Percentiles rank a stretch among this genome's conserved stretches.
Evolutionary conservation across 2,888 invertebrate species (phyloP).

Genomic region (Pammene fasciana): DNA sequence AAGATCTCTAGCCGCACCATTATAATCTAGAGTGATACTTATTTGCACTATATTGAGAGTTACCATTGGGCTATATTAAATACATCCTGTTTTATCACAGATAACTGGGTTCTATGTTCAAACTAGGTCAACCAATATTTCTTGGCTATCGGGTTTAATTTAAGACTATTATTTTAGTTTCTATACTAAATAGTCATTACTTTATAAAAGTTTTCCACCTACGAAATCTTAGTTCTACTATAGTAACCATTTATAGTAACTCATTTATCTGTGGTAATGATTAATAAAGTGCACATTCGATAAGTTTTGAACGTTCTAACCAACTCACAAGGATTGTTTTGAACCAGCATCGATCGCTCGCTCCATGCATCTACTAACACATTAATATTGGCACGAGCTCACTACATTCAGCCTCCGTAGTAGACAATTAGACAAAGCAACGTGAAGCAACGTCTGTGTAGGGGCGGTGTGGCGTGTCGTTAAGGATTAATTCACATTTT

Average conservation of each 20-base stretch:
- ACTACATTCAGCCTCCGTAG: neutral
- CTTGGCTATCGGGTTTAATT: neutral
- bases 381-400: slow-evolving; percentile 25
- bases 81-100: neutral
- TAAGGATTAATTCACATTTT: neutral
- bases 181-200: too few relatives aligned
- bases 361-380: slow-evolving; percentile 36
- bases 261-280: neutral
- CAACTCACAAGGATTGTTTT: neutral
- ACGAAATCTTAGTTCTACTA: neutral
- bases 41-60: too few relatives aligned
- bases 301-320: slow-evolving; percentile 14
- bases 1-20: too few relatives aligned
- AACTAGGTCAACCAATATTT: neutral
- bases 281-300: slow-evolving; percentile 13
- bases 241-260: too few relatives aligned
- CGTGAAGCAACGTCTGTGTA: neutral
- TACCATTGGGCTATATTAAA: too few relatives aligned
- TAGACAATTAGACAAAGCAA: too few relatives aligned
- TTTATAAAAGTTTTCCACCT: neutral
- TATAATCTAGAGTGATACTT: too few relatives aligned
- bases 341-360: slow-evolving; percentile 27
- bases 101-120: neutral
- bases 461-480: slow-evolving; percentile 35
- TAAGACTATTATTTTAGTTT: too few relatives aligned